Evolutionary conservation across 2,888 invertebrate species (phyloP), one percentile per base, ranked within the genome.

Genomic region (Phasia obesa): DNA sequence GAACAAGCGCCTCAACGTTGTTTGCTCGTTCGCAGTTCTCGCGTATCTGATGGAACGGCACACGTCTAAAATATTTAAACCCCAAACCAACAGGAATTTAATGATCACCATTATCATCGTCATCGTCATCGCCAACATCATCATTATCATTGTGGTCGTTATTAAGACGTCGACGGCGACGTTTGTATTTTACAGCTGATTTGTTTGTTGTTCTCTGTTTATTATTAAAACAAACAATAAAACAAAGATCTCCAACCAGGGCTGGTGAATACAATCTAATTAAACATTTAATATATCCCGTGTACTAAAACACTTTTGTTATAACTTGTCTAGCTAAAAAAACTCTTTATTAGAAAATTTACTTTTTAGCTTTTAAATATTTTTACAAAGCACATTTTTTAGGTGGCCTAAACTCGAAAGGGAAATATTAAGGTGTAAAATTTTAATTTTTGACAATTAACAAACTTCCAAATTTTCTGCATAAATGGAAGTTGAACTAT

Each of bases 1-100:
- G 35, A 65, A 80, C 77, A 74, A 73, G 70, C 85, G 85, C 74
- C 76, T 76, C 60, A 79, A 81, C 75, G 85, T 85, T 86, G 86
- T 84, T 85, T 70, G 67, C 88, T 74, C 86, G 85, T 80, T 84
- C 86, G 77, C 84, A 67, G 86, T 88, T 88, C 87, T 88, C 84
- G 85, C 82, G 86, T 87, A 77, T 88, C 86, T 88, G 88, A 84
- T 84, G 81, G 84, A 83, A 84, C 59, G 75, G 84, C 81, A 81
- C 75, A 81, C 84, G 71, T 79, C 84, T 84, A 55, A 73, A 78
- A 57, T 67, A 59, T 82, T 75, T 64, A 80, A 77, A 77, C 44
- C 71, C 71, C 75, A 70, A 69, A 70, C 51, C 49, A 51, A 25
- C 60, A 70, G 64, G 38, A 23, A 23, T 38, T 11, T 57, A 53